phyloP scores from a whole-genome alignment of 2,797 vertebrate genomes.

The Myotis myotis region DNA sequence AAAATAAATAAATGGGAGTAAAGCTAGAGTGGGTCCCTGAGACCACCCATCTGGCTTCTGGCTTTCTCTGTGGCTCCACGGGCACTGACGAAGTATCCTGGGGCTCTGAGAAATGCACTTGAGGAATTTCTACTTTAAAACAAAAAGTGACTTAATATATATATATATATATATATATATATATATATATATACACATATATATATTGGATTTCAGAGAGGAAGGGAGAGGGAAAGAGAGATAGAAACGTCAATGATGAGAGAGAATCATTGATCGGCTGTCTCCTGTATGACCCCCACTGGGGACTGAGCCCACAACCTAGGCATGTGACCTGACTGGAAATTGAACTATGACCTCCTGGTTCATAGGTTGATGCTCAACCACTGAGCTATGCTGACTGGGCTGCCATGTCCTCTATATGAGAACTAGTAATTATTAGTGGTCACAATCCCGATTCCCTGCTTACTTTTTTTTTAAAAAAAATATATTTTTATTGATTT shows the following conservation, averaged over 20 bases:
- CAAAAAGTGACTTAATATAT: not conserved
- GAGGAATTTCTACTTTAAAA: not conserved
- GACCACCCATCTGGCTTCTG: not conserved
- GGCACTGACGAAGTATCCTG: not conserved
- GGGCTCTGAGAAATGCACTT: not conserved
- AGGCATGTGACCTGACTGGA: too few species aligned
- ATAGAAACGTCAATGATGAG: too few species aligned
- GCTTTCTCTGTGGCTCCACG: not conserved
- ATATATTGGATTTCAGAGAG: too few species aligned
- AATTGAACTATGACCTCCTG: too few species aligned
- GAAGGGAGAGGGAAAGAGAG: too few species aligned
- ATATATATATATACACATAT: too few species aligned
- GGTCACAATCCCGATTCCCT: not conserved
- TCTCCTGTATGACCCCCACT: too few species aligned
- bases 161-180: not conserved
- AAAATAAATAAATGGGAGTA: not conserved
- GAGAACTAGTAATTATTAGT: not conserved
- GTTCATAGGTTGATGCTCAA: too few species aligned
- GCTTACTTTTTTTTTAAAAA: too few species aligned
- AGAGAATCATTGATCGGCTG: too few species aligned
- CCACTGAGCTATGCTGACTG: not conserved
- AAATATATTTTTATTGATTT: too few species aligned
- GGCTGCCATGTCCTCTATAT: not conserved
- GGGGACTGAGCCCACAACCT: too few species aligned
- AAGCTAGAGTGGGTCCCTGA: not conserved